These are phyloP conservation scores for Bombus haemorrhoidalis DNA, from an alignment of 1,140 invertebrate species.

Conservation along the genomic window DNA sequence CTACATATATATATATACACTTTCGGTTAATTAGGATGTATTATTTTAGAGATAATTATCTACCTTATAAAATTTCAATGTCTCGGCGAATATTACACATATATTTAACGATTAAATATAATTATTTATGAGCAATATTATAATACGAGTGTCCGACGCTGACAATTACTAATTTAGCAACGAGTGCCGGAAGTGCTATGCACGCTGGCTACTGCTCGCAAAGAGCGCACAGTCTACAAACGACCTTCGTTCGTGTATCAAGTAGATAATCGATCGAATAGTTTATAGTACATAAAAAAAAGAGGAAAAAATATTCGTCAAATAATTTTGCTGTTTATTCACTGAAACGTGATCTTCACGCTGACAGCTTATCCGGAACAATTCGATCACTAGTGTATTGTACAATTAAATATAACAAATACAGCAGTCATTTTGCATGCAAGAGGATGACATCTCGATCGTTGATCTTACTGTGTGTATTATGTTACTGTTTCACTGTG, in stretches of 20 bases:
- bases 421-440: not conserved
- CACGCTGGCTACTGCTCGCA: not conserved
- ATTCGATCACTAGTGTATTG: not conserved
- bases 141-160: not conserved
- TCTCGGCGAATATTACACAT: not conserved
- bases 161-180: conserved; percentile 14
- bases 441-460: conserved; percentile 16
- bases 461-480: conserved; percentile 5
- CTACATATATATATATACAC: not conserved
- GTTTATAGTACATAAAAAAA: not conserved
- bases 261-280: not conserved
- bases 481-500: conserved; percentile 19
- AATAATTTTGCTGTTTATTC: not conserved
- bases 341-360: not conserved
- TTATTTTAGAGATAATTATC: not conserved
- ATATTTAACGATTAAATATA: not conserved
- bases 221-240: conserved; percentile 2
- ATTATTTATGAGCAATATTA: not conserved
- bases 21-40: not conserved
- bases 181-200: conserved; percentile 23
- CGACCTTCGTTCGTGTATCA: conserved; percentile 34
- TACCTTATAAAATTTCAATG: not conserved
- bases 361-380: not conserved
- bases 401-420: not conserved
- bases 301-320: not conserved